Evolutionary conservation across 1,140 invertebrate species (phyloP).

Genomic region (Drosophila saltans): DNA sequence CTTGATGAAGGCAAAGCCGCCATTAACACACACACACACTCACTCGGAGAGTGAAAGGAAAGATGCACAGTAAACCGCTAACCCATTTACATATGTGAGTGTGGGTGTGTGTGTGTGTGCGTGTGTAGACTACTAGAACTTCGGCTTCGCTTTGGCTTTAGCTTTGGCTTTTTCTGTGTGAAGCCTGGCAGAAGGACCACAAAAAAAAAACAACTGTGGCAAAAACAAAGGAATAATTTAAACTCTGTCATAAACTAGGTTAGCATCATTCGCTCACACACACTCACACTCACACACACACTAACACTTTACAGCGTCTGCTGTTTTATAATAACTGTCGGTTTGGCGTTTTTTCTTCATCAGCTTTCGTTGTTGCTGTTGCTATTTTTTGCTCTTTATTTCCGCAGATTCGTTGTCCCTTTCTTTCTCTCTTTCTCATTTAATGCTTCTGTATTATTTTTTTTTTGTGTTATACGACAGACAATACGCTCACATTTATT

Average conservation of each 20-base stretch:
- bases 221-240: constrained; percentile 81
- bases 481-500: constrained; percentile 77
- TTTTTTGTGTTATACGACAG: constrained; percentile 50
- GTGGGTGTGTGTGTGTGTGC: constrained; percentile 22
- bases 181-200: constrained; percentile 5
- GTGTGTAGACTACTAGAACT: constrained; percentile 31
- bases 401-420: constrained; percentile 31
- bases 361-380: constrained; percentile 53
- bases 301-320: constrained; percentile 27
- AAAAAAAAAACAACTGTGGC: constrained; percentile 64
- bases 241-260: constrained; percentile 80
- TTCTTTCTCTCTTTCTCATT: constrained; percentile 3
- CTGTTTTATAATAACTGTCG: constrained; percentile 77
- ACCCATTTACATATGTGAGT: constrained; percentile 41
- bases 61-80: constrained; percentile 39
- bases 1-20: constrained; percentile 56
- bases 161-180: constrained; percentile 48
- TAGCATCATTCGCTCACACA: constrained; percentile 58
- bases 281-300: constrained; percentile 10
- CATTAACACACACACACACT: constrained; percentile 62
- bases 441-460: constrained; percentile 25
- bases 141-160: constrained; percentile 53
- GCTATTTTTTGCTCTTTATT: constrained; percentile 52
- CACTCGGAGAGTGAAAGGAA: background rate
- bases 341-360: constrained; percentile 76